A percentile compares a stretch with the other conserved stretches of the same genome.
These are phyloP conservation scores for Alosa alosa DNA, from an alignment of 2,113 vertebrate species.

Conservation along the genomic window DNA sequence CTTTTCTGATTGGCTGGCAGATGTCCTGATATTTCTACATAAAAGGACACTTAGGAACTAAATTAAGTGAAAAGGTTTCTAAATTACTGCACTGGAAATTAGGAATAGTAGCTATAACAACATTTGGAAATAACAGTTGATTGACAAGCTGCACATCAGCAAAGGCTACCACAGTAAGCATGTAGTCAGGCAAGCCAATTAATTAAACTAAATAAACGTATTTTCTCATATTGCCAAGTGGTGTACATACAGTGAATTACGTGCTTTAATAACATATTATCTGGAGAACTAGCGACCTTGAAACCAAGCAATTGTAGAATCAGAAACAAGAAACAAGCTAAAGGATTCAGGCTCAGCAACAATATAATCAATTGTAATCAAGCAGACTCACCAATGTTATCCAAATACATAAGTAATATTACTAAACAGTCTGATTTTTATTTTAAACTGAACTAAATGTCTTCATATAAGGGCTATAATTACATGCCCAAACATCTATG, in stretches of 20 bases:
- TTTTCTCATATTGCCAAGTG: neutral
- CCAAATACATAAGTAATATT: too few relatives aligned
- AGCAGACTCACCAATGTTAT: neutral
- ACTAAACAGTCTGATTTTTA: too few relatives aligned
- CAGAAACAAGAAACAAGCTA: neutral
- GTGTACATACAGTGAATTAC: too few relatives aligned
- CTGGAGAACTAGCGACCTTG: neutral
- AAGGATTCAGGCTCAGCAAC: neutral
- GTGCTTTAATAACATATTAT: neutral
- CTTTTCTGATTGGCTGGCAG: neutral
- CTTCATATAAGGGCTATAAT: too few relatives aligned
- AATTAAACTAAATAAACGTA: neutral
- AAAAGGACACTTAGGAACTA: neutral
- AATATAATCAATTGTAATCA: neutral
- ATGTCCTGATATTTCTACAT: neutral
- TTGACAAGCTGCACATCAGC: neutral
- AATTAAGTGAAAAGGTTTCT: too few relatives aligned
- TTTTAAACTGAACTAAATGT: too few relatives aligned
- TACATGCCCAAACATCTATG: neutral
- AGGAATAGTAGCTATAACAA: neutral
- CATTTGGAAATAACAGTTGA: neutral
- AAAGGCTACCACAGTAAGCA: neutral
- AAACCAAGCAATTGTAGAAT: neutral
- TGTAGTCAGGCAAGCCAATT: neutral
- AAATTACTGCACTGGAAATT: neutral